Base-by-base conservation (phyloP, 2,888 invertebrate species). In the Palloptera scutellata region DNA sequence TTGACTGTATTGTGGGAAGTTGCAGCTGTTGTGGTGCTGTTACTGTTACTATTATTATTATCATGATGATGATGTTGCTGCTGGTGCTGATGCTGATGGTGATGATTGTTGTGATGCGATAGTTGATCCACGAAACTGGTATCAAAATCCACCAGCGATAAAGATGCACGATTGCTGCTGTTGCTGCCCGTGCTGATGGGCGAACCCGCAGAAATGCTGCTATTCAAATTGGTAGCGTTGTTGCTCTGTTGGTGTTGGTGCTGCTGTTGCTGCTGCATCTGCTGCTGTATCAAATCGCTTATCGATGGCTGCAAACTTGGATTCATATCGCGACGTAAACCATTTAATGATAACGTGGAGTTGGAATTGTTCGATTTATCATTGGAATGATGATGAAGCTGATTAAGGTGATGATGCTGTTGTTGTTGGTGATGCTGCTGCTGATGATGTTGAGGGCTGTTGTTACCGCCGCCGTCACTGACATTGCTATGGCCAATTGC, bases 221-320 rank as follows among this genome's bases (percentile, higher is more conserved):
- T 59, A 43, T 10, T 57, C 54, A 2, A 69, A 69, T 55, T 67
- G 67, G 17, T 55, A 62, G 54, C 61, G 53, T 13, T 69, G 42
- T 62, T 54, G 40, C 70, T 30, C 30, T 73, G 68, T 70, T 73
- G 70, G 67, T 74, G 66, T 60, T 74, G 71, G 66, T 75, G 66
- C 53, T 73, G 63, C 51, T 73, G 67, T 63, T 68, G 67, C 84
- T 72, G 61, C 57, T 72, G 53, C 68, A 68, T 17, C 71, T 82
- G 75, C 70, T 82, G 79, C 70, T 88, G 86, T 85, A 89, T 87
- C 60, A 88, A 79, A 73, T 88, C 88, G 62, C 84, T 82, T 66
- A 85, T 79, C 59, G 84, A 83, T n/a, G 85, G 80, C 70, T 85
- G 84, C 64, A 84, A 71, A 63, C 83, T 81, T 61, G 81, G 80